phyloP scores from a whole-genome alignment of 2,888 invertebrate species.

The Eristalis arbustorum region DNA sequence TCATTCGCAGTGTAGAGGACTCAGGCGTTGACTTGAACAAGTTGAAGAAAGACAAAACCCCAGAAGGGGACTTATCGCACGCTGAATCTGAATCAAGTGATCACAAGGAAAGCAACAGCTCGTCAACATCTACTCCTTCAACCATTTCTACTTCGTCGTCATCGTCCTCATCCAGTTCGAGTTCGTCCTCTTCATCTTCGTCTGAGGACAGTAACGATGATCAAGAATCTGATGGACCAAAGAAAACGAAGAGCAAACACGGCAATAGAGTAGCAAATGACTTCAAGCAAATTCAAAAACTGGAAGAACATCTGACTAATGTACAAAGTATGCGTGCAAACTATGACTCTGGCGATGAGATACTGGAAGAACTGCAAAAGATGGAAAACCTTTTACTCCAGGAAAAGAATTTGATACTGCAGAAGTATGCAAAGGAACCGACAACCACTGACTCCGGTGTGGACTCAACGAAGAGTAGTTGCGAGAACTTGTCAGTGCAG shows the following conservation, averaged over 20 bases:
- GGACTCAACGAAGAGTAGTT: slow-evolving; percentile 55
- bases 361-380: slow-evolving; percentile 77
- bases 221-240: slow-evolving; percentile 20
- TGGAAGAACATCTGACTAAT: slow-evolving; percentile 77
- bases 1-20: slow-evolving; percentile 78
- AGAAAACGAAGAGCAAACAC: slow-evolving; percentile 48
- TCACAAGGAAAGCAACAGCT: slow-evolving; percentile 55
- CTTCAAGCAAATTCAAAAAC: slow-evolving; percentile 76
- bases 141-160: slow-evolving; percentile 72
- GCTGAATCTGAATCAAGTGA: slow-evolving; percentile 52
- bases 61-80: slow-evolving; percentile 73
- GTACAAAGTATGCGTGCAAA: slow-evolving; percentile 79
- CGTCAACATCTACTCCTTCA: slow-evolving; percentile 72
- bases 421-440: slow-evolving; percentile 75
- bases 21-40: slow-evolving; percentile 72
- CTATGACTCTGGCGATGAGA: slow-evolving; percentile 78
- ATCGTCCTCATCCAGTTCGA: slow-evolving; percentile 72
- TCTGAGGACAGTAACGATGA: slow-evolving; percentile 56
- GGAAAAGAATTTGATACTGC: slow-evolving; percentile 77
- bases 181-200: slow-evolving; percentile 70
- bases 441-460: slow-evolving; percentile 60
- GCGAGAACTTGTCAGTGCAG: slow-evolving; percentile 43
- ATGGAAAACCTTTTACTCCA: slow-evolving; percentile 77
- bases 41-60: slow-evolving; percentile 71
- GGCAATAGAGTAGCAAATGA: slow-evolving; percentile 75